A percentile compares a stretch with the other conserved stretches of the same genome.
These are phyloP conservation scores for Sylvicapra grimmia DNA, from an alignment of 2,113 vertebrate genomes.

Conservation along the genomic window DNA sequence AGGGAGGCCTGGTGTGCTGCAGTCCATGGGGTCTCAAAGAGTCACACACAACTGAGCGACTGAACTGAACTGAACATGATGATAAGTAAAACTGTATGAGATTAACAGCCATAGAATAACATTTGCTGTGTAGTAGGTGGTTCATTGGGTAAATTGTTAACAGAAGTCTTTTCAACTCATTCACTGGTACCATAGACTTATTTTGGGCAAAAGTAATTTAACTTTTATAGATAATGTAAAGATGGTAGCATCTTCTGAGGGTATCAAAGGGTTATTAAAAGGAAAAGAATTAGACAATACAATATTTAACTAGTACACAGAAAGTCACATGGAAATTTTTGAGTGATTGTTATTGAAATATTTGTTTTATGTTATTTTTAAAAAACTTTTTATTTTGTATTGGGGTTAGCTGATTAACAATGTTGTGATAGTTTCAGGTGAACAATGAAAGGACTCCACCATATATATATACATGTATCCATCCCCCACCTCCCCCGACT, in stretches of 20 bases:
- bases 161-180: neutral
- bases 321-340: neutral
- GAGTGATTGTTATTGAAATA: conserved; percentile 3
- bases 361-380: neutral
- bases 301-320: neutral
- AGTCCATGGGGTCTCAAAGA: neutral
- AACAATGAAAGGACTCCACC: neutral
- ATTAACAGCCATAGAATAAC: neutral
- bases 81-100: neutral
- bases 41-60: neutral
- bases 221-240: neutral
- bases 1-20: neutral
- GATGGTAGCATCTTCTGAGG: neutral
- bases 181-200: neutral
- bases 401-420: neutral
- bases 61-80: neutral
- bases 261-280: neutral
- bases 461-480: neutral
- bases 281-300: neutral
- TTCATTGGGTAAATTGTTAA: neutral
- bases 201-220: neutral
- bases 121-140: neutral
- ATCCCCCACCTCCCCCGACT: neutral
- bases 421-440: neutral
- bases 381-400: neutral